Evolutionary conservation across 1,140 invertebrate species (phyloP).

Genomic region (Aphidius gifuensis): DNA sequence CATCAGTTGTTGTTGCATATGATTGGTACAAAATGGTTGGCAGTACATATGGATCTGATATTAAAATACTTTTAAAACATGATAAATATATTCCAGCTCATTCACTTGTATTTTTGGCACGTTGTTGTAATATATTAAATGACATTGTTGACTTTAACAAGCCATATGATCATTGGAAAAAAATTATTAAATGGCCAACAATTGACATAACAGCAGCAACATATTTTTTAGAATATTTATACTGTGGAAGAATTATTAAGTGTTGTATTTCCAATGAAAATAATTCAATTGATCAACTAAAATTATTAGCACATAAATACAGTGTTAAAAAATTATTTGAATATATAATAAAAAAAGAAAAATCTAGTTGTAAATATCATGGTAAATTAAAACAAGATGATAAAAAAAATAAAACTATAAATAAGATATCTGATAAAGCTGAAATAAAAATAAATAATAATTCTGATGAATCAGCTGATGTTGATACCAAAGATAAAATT

Average conservation of each 20-base stretch:
- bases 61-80: constrained; percentile 12
- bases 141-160: background rate
- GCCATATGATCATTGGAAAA: too few relatives aligned
- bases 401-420: background rate
- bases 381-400: constrained; percentile 11
- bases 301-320: constrained; percentile 27
- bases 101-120: constrained; percentile 9
- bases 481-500: background rate
- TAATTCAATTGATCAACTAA: background rate
- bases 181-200: constrained; percentile 9
- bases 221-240: constrained; percentile 20
- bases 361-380: background rate
- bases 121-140: background rate
- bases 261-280: background rate
- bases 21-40: constrained; percentile 21
- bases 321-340: constrained; percentile 34
- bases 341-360: constrained; percentile 31
- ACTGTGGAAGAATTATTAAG: constrained; percentile 6
- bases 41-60: constrained; percentile 7
- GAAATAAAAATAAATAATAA: constrained; percentile 7
- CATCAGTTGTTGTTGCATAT: background rate
- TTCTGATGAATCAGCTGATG: background rate
- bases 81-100: constrained; percentile 15
- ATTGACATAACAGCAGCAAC: constrained; percentile 5
- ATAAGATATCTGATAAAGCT: background rate